Evolutionary conservation across 2,113 vertebrate species (phyloP).

Genomic region (Notechis scutatus): DNA sequence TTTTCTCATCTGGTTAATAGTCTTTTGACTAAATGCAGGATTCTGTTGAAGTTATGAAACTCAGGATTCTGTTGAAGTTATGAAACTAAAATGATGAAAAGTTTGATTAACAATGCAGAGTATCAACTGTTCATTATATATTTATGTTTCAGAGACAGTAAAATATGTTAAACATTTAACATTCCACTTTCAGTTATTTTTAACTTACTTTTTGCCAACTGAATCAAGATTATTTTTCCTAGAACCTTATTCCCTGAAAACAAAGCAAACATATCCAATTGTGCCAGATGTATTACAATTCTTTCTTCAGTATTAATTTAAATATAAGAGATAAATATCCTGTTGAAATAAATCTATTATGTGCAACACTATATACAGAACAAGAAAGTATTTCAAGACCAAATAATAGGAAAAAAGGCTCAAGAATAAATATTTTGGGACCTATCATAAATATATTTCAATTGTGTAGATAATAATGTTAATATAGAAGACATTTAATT

Average conservation of each 20-base stretch:
- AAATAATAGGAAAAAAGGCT: slow-evolving; percentile 19
- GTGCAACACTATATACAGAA: background rate
- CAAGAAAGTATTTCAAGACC: background rate
- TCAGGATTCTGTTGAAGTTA: slow-evolving; percentile 36
- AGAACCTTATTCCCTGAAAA: slow-evolving; percentile 34
- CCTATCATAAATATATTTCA: background rate
- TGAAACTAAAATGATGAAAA: slow-evolving; percentile 35
- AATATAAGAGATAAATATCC: slow-evolving; percentile 25
- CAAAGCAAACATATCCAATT: slow-evolving; percentile 47
- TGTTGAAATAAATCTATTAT: slow-evolving; percentile 6
- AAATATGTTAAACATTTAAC: slow-evolving; percentile 60
- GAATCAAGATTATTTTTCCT: slow-evolving; percentile 29
- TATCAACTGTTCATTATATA: slow-evolving; percentile 33
- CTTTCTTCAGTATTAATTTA: slow-evolving; percentile 28
- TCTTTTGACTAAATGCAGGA: slow-evolving; percentile 19
- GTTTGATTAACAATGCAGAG: slow-evolving; percentile 38
- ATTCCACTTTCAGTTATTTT: slow-evolving; percentile 42
- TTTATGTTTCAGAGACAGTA: slow-evolving; percentile 22
- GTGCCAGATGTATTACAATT: slow-evolving; percentile 35
- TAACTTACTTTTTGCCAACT: slow-evolving; percentile 34
- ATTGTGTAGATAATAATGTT: background rate
- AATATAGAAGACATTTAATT: background rate
- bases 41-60: slow-evolving; percentile 27
- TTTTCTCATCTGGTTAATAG: background rate
- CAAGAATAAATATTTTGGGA: slow-evolving; percentile 4